A percentile compares a stretch with the other conserved stretches of the same genome.
These are phyloP conservation scores for Otocyon megalotis DNA, from an alignment of 2,113 vertebrate genomes.

Conservation along the genomic window DNA sequence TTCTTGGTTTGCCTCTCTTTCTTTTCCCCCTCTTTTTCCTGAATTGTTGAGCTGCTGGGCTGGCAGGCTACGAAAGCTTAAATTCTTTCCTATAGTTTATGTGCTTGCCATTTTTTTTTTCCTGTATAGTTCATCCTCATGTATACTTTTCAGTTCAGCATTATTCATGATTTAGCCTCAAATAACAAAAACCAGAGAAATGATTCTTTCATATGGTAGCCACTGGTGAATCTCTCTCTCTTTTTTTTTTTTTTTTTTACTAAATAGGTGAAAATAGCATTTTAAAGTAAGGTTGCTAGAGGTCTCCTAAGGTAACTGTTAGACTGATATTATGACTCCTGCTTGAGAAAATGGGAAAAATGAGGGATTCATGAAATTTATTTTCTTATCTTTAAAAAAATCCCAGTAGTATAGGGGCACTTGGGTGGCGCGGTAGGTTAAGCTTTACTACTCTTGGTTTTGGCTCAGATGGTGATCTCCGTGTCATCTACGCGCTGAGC, in stretches of 20 bases:
- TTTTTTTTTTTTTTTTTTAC: background rate
- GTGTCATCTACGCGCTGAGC: background rate
- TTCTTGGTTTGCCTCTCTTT: background rate
- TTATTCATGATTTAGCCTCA: background rate
- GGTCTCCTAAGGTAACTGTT: background rate
- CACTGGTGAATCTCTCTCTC: background rate
- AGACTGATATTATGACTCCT: background rate
- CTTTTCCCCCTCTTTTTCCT: background rate
- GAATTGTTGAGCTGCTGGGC: background rate
- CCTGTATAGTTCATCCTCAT: background rate
- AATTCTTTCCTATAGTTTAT: background rate
- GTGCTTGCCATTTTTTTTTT: background rate
- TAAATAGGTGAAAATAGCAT: background rate
- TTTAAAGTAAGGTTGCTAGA: background rate
- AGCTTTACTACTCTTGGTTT: background rate
- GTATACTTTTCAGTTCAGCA: background rate
- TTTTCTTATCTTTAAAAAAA: background rate
- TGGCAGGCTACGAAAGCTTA: background rate
- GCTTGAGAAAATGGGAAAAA: background rate
- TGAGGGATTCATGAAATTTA: background rate
- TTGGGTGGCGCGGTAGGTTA: background rate
- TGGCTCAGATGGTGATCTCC: background rate
- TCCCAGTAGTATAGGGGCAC: background rate
- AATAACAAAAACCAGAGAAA: background rate
- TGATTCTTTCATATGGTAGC: background rate